phyloP scores from a whole-genome alignment of 2,113 vertebrate genomes.

The Ovibos moschatus region DNA sequence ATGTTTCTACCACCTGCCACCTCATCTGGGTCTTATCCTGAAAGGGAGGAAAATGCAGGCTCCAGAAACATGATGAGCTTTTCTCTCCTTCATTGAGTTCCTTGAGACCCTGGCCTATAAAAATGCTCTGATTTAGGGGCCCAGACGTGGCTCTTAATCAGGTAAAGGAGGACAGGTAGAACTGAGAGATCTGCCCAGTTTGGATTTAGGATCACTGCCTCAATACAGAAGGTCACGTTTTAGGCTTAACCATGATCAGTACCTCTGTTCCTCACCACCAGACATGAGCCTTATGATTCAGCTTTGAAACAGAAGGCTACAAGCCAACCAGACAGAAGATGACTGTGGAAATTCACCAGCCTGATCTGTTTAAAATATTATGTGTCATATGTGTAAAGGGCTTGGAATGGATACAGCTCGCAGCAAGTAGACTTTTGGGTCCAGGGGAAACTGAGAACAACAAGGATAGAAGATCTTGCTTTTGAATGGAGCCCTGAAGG shows the following conservation, averaged over 20 bases:
- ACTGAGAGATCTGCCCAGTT: not conserved
- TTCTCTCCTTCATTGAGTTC: not conserved
- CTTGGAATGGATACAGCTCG: not conserved
- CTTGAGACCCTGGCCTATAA: not conserved
- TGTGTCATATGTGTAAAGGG: not conserved
- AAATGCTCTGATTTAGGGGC: not conserved
- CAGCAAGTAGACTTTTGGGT: not conserved
- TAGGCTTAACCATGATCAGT: not conserved
- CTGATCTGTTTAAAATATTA: not conserved
- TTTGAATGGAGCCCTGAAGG: not conserved
- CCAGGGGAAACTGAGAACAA: not conserved
- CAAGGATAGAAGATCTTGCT: not conserved
- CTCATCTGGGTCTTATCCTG: not conserved
- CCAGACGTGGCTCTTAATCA: not conserved
- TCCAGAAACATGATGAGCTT: not conserved
- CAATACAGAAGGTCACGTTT: not conserved
- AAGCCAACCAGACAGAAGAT: not conserved
- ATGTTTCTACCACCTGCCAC: not conserved
- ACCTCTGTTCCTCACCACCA: not conserved
- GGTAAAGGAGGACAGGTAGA: not conserved
- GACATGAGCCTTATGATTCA: not conserved
- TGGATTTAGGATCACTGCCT: not conserved
- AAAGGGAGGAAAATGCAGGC: not conserved
- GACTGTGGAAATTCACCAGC: not conserved
- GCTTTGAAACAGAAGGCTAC: not conserved